Base-by-base conservation (phyloP, 2,888 invertebrate species). In the Tetramorium bicarinatum region DNA sequence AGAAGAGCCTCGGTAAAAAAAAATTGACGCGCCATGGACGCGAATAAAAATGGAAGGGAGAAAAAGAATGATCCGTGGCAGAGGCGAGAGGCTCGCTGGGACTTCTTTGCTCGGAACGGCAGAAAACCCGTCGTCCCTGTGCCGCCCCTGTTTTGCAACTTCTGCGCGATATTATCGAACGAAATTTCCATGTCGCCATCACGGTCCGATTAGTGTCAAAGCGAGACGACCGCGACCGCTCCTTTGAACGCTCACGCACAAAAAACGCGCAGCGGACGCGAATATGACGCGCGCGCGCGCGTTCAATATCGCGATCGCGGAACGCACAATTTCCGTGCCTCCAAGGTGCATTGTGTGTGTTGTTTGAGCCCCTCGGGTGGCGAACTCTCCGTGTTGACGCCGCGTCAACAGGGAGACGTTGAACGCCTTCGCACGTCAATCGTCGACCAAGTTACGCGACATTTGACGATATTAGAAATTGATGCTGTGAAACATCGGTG, bases 141-240 rank as follows among this genome's bases (percentile, higher is more conserved):
- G 41, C 4, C 29, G n/a, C 8, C 13, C 15, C n/a, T 69, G 64
- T 38, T 34, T 21, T 38, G 67, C 69, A 15, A 25, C 18, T 66
- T 54, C 29, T 18, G 69, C 21, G 69, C 69, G 25, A 25, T 79
- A 59, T 79, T 79, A 79, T 59, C 69, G 56, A 79, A 71, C 13
- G n/a, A 79, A 79, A 79, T 79, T 71, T 79, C 71, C 56, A 59
- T 59, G 69, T 44, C 44, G 71, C 21, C 71, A 38, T 79, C 71
- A 47, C 71, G 71, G 56, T 59, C 59, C 34, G 56, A 79, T 59
- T 79, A 72, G 18, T 13, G 18, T 80, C 47, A 61, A 80, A 80
- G 54, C 77, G 56, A 29, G 67, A 67, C n/a, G n/a, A 49, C 64
- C 47, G 44, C 25, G 71, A 29, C 29, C 38, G 13, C 0, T 25